These are phyloP conservation scores for Matsumurasca onukii DNA, from an alignment of 1,140 invertebrate genomes.

Conservation along the genomic window DNA sequence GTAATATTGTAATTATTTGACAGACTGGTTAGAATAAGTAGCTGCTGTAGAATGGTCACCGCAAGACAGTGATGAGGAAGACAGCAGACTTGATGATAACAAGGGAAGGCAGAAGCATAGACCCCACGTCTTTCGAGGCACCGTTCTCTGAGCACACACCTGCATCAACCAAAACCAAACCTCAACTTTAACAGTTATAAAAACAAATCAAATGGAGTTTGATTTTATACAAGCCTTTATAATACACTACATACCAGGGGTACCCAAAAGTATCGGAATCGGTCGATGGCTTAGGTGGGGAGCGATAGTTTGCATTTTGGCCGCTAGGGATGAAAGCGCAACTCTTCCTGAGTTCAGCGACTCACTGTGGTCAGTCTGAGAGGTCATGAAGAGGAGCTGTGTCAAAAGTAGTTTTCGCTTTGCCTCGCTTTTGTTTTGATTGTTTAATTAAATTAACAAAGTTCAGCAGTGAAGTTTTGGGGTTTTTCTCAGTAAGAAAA, in stretches of 20 bases:
- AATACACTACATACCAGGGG: neutral
- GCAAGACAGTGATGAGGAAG: conserved; percentile 18
- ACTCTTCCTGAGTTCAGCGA: neutral
- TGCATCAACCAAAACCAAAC: conserved; percentile 13
- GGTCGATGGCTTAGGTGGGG: neutral
- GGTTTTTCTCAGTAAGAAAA: too few species aligned
- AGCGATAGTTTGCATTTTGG: neutral
- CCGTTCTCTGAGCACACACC: conserved; percentile 34
- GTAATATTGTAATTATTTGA: too few species aligned
- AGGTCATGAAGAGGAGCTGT: too few species aligned
- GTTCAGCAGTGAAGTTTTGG: too few species aligned
- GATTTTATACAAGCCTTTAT: neutral
- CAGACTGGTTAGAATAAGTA: too few species aligned
- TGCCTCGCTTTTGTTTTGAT: too few species aligned
- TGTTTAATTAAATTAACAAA: too few species aligned
- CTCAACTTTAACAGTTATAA: neutral
- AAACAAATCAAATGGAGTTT: neutral
- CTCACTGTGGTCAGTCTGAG: too few species aligned
- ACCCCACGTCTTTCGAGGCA: conserved; percentile 17
- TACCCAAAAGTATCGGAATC: neutral
- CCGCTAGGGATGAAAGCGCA: neutral
- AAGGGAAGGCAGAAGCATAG: conserved; percentile 31
- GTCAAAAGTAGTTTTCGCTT: too few species aligned
- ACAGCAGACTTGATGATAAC: conserved; percentile 9
- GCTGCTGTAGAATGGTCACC: too few species aligned